phyloP scores from a whole-genome alignment of 2,113 vertebrate genomes.

The Gobius niger region DNA sequence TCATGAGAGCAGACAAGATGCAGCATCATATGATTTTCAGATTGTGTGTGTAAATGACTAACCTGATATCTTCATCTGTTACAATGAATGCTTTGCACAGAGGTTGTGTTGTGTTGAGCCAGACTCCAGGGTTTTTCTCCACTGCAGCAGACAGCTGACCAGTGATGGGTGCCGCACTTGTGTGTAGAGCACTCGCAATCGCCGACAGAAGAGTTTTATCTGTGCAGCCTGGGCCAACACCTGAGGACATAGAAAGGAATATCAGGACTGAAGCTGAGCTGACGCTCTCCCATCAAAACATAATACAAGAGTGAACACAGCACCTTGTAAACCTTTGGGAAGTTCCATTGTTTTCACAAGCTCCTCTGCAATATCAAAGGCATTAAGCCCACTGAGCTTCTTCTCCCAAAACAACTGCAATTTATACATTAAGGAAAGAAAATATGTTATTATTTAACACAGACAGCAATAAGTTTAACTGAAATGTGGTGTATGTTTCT shows the following conservation, averaged over 20 bases:
- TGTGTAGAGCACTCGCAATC: slow-evolving; percentile 95
- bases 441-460: not conserved
- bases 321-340: slow-evolving; percentile 96
- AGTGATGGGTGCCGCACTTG: slow-evolving; percentile 93
- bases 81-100: slow-evolving; percentile 99
- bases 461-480: not conserved
- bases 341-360: slow-evolving; percentile 98
- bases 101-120: slow-evolving; percentile 95
- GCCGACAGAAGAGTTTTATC: slow-evolving; percentile 96
- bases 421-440: not conserved
- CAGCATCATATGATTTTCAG: not conserved
- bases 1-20: not conserved
- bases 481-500: slow-evolving; percentile 11
- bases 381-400: slow-evolving; percentile 93
- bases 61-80: slow-evolving; percentile 98
- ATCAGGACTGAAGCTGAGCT: not conserved
- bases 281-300: not conserved
- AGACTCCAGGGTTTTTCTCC: slow-evolving; percentile 97
- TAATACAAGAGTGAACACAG: not conserved
- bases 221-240: slow-evolving; percentile 94
- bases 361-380: slow-evolving; percentile 97
- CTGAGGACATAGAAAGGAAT: slow-evolving; percentile 58
- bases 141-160: slow-evolving; percentile 95
- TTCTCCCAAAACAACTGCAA: slow-evolving; percentile 97
- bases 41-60: not conserved